phyloP scores from a whole-genome alignment of 2,888 invertebrate genomes.

The Acheta domesticus region DNA sequence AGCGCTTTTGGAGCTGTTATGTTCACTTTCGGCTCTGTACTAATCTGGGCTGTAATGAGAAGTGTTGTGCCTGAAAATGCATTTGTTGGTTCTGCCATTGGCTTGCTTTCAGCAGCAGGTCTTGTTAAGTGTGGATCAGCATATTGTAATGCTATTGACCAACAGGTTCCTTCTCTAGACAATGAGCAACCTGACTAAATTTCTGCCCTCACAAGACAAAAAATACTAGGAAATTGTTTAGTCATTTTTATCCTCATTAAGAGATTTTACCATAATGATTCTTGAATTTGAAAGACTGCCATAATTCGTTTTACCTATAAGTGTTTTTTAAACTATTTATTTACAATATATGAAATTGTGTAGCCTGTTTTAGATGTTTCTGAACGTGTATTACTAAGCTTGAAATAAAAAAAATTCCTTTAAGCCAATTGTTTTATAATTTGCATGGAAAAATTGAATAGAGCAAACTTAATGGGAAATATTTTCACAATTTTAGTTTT shows the following conservation, averaged over 20 bases:
- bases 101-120: constrained; percentile 66
- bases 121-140: constrained; percentile 61
- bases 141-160: constrained; percentile 62
- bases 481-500: background rate
- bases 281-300: background rate
- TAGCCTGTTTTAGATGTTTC: background rate
- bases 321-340: background rate
- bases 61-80: constrained; percentile 71
- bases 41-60: constrained; percentile 82
- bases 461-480: no score
- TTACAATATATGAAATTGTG: background rate
- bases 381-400: background rate
- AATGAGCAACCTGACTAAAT: no score
- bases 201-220: background rate
- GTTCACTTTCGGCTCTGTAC: constrained; percentile 85
- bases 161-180: background rate
- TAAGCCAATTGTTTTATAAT: background rate
- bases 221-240: background rate
- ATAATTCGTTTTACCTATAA: background rate
- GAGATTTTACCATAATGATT: no score
- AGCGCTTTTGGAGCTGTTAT: constrained; percentile 68
- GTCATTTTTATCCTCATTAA: background rate
- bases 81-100: constrained; percentile 62
- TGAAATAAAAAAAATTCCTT: background rate
- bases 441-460: no score